Evolutionary conservation across 2,797 vertebrate genomes (phyloP).

Genomic region (Eospalax fontanierii): DNA sequence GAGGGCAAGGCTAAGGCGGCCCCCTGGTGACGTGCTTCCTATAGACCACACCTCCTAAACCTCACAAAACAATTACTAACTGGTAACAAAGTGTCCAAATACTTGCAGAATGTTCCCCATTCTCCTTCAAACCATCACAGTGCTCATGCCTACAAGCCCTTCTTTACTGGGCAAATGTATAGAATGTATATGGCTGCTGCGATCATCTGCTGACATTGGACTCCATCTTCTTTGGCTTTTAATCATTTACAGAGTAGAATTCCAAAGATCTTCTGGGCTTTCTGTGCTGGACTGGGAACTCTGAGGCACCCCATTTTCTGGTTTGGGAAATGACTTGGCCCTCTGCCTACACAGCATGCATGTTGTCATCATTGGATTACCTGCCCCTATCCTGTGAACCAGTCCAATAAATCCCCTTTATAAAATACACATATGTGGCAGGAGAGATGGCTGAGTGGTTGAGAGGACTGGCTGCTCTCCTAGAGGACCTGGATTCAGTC

Average conservation of each 20-base stretch:
- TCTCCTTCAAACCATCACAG: too few relatives aligned
- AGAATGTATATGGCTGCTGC: background rate
- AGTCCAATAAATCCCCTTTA: background rate
- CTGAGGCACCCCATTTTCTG: background rate
- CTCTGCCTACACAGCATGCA: background rate
- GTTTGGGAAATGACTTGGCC: background rate
- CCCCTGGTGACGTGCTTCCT: too few relatives aligned
- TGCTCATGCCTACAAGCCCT: background rate
- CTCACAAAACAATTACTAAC: too few relatives aligned
- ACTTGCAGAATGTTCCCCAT: too few relatives aligned
- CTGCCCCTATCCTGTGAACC: background rate
- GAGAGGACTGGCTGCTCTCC: too few relatives aligned
- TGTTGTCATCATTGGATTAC: background rate
- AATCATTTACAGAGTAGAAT: background rate
- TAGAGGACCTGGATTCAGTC: too few relatives aligned
- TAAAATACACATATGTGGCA: background rate
- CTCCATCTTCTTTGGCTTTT: background rate
- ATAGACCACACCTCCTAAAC: too few relatives aligned
- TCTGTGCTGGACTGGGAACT: background rate
- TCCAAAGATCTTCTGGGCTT: background rate
- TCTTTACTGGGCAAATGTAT: background rate
- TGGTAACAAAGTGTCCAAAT: too few relatives aligned
- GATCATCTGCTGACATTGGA: background rate
- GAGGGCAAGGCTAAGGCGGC: too few relatives aligned
- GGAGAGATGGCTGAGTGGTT: too few relatives aligned